A percentile compares a stretch with the other conserved stretches of the same genome.
phyloP scores from a whole-genome alignment of 2,888 invertebrate genomes.

The Drosophila parthenogenetica region DNA sequence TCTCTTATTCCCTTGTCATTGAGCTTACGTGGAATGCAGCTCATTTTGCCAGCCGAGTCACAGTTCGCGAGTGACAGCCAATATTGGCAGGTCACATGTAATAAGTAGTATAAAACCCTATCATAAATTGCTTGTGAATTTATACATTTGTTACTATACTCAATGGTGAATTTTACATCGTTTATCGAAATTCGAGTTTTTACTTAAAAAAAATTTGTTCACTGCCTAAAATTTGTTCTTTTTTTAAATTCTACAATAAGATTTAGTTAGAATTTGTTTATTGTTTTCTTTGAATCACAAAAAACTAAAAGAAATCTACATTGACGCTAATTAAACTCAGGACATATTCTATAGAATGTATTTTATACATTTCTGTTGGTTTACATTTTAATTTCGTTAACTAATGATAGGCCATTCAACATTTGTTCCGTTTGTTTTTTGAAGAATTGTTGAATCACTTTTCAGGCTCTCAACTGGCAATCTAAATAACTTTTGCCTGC shows the following conservation, averaged over 20 bases:
- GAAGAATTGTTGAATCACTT: conserved; percentile 13
- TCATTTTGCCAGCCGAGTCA: conserved; percentile 6
- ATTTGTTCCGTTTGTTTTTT: neutral
- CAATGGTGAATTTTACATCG: neutral
- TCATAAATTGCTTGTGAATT: neutral
- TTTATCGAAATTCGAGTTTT: too few relatives aligned
- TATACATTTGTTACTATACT: neutral
- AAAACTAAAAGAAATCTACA: neutral
- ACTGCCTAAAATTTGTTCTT: too few relatives aligned
- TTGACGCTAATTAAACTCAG: neutral
- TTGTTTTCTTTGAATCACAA: neutral
- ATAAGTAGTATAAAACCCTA: neutral
- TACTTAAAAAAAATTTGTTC: too few relatives aligned
- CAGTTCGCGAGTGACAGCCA: conserved; percentile 8
- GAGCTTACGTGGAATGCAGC: conserved; percentile 4
- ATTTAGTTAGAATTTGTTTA: neutral
- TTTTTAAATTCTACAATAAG: too few relatives aligned
- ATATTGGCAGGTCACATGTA: conserved; percentile 16
- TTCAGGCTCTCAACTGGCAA: conserved; percentile 22
- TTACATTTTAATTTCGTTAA: neutral
- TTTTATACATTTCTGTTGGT: neutral
- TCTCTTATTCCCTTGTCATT: conserved; percentile 25
- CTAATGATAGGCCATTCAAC: conserved; percentile 1
- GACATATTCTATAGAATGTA: neutral
- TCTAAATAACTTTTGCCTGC: conserved; percentile 17